phyloP scores from a whole-genome alignment of 2,888 invertebrate species.

The Idaea dimidiata region DNA sequence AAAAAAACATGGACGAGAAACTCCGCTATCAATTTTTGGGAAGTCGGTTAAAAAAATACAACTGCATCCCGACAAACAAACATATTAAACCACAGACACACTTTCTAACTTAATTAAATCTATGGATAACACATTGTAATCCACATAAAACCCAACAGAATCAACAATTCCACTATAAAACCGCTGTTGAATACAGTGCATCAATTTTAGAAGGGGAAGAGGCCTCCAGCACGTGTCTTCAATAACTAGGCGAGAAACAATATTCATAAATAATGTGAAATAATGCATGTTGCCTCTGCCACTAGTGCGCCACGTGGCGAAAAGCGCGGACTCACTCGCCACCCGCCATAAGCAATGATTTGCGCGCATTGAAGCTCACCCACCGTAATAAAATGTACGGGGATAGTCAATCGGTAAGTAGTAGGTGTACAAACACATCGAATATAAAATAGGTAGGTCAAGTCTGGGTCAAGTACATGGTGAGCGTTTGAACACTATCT shows the following conservation, averaged over 20 bases:
- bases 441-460: constrained; percentile 6
- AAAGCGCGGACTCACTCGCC: constrained; percentile 33
- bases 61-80: not conserved
- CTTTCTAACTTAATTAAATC: not conserved
- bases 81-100: not conserved
- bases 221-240: constrained; percentile 52
- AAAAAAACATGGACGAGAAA: too few species aligned
- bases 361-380: constrained; percentile 53
- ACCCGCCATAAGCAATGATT: constrained; percentile 70
- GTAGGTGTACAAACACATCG: not conserved
- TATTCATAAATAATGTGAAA: constrained; percentile 74
- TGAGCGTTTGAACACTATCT: too few species aligned
- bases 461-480: not conserved
- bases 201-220: constrained; percentile 27
- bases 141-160: not conserved
- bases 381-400: constrained; percentile 32
- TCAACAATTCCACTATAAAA: constrained; percentile 2
- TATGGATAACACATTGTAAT: constrained; percentile 5
- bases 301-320: constrained; percentile 38
- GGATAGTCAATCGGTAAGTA: constrained; percentile 20
- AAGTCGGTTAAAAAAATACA: not conserved
- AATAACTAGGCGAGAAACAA: constrained; percentile 59
- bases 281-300: constrained; percentile 12
- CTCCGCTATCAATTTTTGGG: too few species aligned
- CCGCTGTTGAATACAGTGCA: constrained; percentile 10